These are phyloP conservation scores for Steromphala cineraria DNA, from an alignment of 2,888 invertebrate genomes.

Conservation along the genomic window DNA sequence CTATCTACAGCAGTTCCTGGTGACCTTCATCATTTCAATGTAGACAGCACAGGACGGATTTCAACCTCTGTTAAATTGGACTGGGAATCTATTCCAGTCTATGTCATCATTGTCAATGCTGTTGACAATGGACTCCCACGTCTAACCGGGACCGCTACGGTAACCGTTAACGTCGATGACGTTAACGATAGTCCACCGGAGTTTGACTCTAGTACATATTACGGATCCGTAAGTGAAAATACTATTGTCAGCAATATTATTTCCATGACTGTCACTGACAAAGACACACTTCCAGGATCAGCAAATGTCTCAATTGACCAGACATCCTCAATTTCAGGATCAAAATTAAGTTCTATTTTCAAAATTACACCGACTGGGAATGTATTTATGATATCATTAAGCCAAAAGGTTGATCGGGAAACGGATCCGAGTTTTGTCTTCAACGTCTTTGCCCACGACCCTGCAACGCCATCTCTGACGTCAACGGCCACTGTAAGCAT, in stretches of 20 bases:
- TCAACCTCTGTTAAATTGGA: constrained; percentile 47
- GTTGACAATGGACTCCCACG: constrained; percentile 51
- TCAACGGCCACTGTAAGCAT: constrained; percentile 42
- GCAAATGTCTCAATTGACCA: constrained; percentile 54
- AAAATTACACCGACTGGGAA: constrained; percentile 26
- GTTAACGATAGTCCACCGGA: constrained; percentile 61
- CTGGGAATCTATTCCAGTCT: constrained; percentile 50
- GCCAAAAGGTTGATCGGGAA: constrained; percentile 49
- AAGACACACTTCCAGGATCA: constrained; percentile 46
- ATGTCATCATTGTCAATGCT: constrained; percentile 49
- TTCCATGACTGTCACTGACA: constrained; percentile 51
- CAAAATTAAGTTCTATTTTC: constrained; percentile 22
- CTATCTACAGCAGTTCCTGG: too few relatives aligned
- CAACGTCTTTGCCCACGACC: constrained; percentile 88
- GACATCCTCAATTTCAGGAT: constrained; percentile 49
- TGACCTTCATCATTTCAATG: too few relatives aligned
- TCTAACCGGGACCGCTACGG: constrained; percentile 46
- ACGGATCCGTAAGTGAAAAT: constrained; percentile 48
- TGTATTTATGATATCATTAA: constrained; percentile 36
- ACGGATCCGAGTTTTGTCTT: constrained; percentile 41
- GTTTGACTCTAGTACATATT: constrained; percentile 42
- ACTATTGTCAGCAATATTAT: constrained; percentile 45
- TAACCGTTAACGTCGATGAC: constrained; percentile 50
- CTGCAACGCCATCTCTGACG: constrained; percentile 84
- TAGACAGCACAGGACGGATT: constrained; percentile 43